Evolutionary conservation across 1,140 invertebrate species (phyloP), one percentile per base, ranked within the genome.

Genomic region (Procambarus virginalis): DNA sequence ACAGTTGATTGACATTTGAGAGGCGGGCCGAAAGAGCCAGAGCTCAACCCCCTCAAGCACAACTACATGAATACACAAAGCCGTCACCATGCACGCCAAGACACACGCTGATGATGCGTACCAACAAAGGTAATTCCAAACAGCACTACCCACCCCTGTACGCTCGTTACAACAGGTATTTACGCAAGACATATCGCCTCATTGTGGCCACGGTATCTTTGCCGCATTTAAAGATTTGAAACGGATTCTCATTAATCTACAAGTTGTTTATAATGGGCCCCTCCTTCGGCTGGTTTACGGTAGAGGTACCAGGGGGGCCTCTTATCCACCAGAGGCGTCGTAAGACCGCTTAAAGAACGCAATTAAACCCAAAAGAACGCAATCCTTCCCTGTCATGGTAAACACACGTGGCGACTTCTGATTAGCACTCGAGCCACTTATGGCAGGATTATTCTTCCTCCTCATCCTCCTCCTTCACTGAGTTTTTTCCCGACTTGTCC

Each of bases 191-290:
- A 73, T 73, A 34, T 34, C 22, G 10, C 68, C 68, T 34, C 68
- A 73, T 73, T 73, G 68, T 73, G 45, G n/a, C 12, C 68, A 20
- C 17, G 68, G 22, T 34, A 73, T 73, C 68, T 73, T 34, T 34
- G 68, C n/a, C 22, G 68, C 68, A 73, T 73, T 73, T 73, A 73
- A 73, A 73, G 68, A 73, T 73, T 73, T 34, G 68, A 73, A 73
- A 73, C 68, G 68, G 68, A 73, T 73, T 8, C 68, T 73, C 68
- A 73, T 73, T 73, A 73, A 73, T 73, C n/a, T 22, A 5, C n/a
- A 34, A 34, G 68, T 34, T 22, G 3, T 73, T 73, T 73, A 34
- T 73, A 73, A 73, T 34, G 68, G 68, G 8, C n/a, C 22, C 22
- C 34, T 3, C 5, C 68, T 22, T 22, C 68, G n/a, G 68, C 34